phyloP scores from a whole-genome alignment of 2,888 invertebrate species.

The Drosophila setosimentum region DNA sequence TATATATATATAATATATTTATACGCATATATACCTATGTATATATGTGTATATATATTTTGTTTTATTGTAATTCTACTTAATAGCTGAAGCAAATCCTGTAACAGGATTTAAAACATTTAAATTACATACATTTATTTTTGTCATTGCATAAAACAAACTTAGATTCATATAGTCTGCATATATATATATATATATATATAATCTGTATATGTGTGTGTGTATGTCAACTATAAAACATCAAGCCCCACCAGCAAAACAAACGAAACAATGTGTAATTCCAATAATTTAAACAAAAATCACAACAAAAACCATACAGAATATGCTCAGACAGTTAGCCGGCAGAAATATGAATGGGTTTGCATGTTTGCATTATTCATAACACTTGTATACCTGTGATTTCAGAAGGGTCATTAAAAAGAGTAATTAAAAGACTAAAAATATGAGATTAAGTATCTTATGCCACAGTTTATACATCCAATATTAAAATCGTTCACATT shows the following conservation, averaged over 20 bases:
- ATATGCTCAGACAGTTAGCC: slow-evolving; percentile 39
- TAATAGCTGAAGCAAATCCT: slow-evolving; percentile 81
- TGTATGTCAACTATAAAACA: slow-evolving; percentile 70
- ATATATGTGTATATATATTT: slow-evolving; percentile 30
- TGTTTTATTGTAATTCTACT: slow-evolving; percentile 63
- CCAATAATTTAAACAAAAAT: slow-evolving; percentile 40
- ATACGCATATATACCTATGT: neutral
- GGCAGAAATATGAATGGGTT: slow-evolving; percentile 9
- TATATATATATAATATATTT: slow-evolving; percentile 22
- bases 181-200: slow-evolving; percentile 29
- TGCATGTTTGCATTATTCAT: slow-evolving; percentile 8
- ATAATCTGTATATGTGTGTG: slow-evolving; percentile 41
- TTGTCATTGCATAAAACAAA: slow-evolving; percentile 41
- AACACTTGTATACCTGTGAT: slow-evolving; percentile 32
- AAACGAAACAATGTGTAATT: slow-evolving; percentile 42
- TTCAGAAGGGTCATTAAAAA: slow-evolving; percentile 6
- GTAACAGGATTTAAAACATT: slow-evolving; percentile 82
- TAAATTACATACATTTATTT: slow-evolving; percentile 49
- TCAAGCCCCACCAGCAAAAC: slow-evolving; percentile 75
- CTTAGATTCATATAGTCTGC: slow-evolving; percentile 39
- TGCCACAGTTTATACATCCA: slow-evolving; percentile 18
- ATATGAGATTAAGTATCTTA: slow-evolving; percentile 33
- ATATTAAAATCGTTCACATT: slow-evolving; percentile 2
- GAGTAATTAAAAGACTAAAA: slow-evolving; percentile 15
- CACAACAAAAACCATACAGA: slow-evolving; percentile 2